Base-by-base conservation (phyloP, 2,888 invertebrate species). In the Notocelia uddmanniana region DNA sequence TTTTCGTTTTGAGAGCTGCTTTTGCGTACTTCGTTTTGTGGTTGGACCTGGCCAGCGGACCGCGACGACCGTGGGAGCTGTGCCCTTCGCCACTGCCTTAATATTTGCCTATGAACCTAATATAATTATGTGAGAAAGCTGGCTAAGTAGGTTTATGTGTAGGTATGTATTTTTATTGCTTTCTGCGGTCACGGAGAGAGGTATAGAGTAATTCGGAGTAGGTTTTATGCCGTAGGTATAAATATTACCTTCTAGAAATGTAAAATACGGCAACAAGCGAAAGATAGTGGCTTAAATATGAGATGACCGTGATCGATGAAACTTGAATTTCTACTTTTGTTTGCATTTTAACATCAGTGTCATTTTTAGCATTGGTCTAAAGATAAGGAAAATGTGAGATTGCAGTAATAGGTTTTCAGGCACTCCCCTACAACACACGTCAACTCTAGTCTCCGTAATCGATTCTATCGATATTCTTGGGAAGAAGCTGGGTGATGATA, bases 41-140 rank as follows among this genome's bases (percentile, higher is more conserved):
- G 67, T 55, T 15, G 45, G 31, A 64, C 34, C 21, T 60, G 67
- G 54, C 41, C 59, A 71, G 48, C 52, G 45, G 54, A 60, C 54
- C 71, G 54, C 18, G 67, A 45, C 71, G 71, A 31, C 52, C 71
- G 59, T 71, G 71, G 71, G 71, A 71, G 60, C 59, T 54, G 13
- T 45, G 66, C 67, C 71, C 71, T 71, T 71, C 60, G 54, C 70
- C 70, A 66, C 59, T n/a, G 23, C 71, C 66, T 54, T 71, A 71
- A 71, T 67, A 67, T 71, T 71, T 71, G 66, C 67, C 71, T 67
- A 60, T 71, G 71, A 54, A 71, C 59, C 45, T 60, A 71, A 71
- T 59, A 55, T 67, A 70, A 70, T 66, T 59, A 70, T 70, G 70
- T 64, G 70, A 66, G 64, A 64, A 70, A 41, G 19, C 21, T 41